phyloP scores from a whole-genome alignment of 2,888 invertebrate species.

The Harmothoe impar region DNA sequence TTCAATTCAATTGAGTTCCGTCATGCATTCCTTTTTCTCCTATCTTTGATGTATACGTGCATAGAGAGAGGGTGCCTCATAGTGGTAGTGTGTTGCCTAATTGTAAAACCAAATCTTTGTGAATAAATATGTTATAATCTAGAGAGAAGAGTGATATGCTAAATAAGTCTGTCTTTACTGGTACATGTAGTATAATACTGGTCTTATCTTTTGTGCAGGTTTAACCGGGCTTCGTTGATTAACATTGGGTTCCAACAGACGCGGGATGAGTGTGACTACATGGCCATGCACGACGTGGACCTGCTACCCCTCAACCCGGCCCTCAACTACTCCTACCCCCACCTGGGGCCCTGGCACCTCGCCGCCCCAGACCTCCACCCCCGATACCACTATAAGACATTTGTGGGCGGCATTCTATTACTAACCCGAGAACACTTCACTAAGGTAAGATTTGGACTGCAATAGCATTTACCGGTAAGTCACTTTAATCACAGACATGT shows the following conservation, averaged over 20 bases:
- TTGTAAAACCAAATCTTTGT: too few relatives aligned
- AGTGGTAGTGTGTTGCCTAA: too few relatives aligned
- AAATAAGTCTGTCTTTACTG: too few relatives aligned
- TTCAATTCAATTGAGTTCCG: too few relatives aligned
- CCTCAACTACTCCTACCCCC: constrained; percentile 88
- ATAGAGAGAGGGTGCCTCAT: too few relatives aligned
- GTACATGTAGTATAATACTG: neutral
- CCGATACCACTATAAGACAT: constrained; percentile 92
- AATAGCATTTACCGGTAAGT: too few relatives aligned
- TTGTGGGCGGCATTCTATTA: constrained; percentile 97
- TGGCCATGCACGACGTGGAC: constrained; percentile 99
- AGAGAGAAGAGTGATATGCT: too few relatives aligned
- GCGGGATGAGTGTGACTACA: constrained; percentile 90
- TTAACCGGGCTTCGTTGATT: constrained; percentile 97
- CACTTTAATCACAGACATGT: too few relatives aligned
- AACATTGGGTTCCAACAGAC: constrained; percentile 93
- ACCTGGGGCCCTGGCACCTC: constrained; percentile 90
- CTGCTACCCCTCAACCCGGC: constrained; percentile 94
- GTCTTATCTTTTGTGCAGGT: constrained; percentile 85
- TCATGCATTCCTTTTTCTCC: too few relatives aligned
- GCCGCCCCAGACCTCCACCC: constrained; percentile 98
- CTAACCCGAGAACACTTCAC: constrained; percentile 87
- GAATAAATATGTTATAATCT: too few relatives aligned
- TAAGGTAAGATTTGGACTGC: constrained; percentile 75
- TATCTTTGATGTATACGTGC: too few relatives aligned